These are phyloP conservation scores for Trachurus trachurus DNA, from an alignment of 2,797 vertebrate species.

Conservation along the genomic window DNA sequence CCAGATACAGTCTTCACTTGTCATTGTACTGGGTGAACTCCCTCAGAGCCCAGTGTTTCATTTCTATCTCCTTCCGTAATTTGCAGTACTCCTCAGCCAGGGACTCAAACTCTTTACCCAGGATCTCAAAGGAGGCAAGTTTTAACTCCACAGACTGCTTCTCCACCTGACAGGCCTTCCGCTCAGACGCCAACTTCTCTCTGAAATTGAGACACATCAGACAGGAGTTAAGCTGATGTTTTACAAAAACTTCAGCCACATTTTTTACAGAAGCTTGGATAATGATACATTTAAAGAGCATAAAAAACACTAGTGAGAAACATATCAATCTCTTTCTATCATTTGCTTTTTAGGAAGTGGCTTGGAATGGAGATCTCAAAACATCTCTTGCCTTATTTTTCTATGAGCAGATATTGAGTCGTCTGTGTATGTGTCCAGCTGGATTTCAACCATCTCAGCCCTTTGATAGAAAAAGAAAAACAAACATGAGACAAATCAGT, in stretches of 20 bases:
- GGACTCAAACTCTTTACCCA: slow-evolving; percentile 89
- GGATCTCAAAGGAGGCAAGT: slow-evolving; percentile 88
- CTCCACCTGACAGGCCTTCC: slow-evolving; percentile 79
- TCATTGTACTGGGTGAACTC: slow-evolving; percentile 82
- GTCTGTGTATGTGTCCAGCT: slow-evolving; percentile 88
- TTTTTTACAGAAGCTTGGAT: not conserved
- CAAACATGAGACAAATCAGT: not conserved
- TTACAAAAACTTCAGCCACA: not conserved
- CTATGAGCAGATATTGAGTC: slow-evolving; percentile 88
- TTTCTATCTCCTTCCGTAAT: slow-evolving; percentile 84
- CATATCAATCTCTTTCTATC: not conserved
- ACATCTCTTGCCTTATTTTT: slow-evolving; percentile 85
- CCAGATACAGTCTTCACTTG: slow-evolving; percentile 37
- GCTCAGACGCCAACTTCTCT: slow-evolving; percentile 83
- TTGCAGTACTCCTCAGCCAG: slow-evolving; percentile 89
- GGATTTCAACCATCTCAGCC: slow-evolving; percentile 88
- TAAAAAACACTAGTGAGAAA: not conserved
- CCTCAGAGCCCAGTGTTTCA: slow-evolving; percentile 89
- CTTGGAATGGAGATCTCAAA: not conserved
- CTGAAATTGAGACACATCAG: slow-evolving; percentile 66
- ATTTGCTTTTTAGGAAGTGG: not conserved
- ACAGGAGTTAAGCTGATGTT: not conserved
- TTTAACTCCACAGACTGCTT: slow-evolving; percentile 82
- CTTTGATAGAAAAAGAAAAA: slow-evolving; percentile 70
- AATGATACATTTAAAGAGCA: not conserved